Base-by-base conservation (phyloP, 2,888 invertebrate genomes). In the Drosophila birchii region DNA sequence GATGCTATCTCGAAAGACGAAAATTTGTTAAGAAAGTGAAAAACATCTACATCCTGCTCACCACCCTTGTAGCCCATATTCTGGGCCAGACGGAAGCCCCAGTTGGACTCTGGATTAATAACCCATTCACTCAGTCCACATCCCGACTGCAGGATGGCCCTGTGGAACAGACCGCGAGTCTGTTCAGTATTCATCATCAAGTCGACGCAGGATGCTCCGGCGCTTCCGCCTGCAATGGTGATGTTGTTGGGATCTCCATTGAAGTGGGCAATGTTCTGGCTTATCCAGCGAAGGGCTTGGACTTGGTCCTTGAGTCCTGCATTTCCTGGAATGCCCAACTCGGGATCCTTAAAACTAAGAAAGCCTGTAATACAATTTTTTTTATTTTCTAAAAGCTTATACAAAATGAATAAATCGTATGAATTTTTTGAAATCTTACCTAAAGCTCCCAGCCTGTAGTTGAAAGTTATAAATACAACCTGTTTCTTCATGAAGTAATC, bases 301-400 rank as follows among this genome's bases (percentile, higher is more conserved):
- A 93, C 90, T 89, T 93, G 93, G 83, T 94, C 94, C 86, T 94
- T 94, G 0, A 94, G 86, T 0, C 93, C 94, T 1, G 93, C 93
- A 84, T 94, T 94, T 3, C 94, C 94, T 7, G 94, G 93, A 26
- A 94, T 92, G 41, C 92, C 90, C 6, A 94, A 76, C 16, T 91
- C 89, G 4, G 92, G 89, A 81, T 94, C 93, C 51, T 93, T 90
- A 0, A 94, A 81, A 54, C 92, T 92, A 16, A 94, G 87, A 63
- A 94, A 94, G 23, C 94, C 94, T 94, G n/a, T 39, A 70, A n/a
- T 5, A 8, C 3, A 47, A 16, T 1, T 5, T 12, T 20, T 1
- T 12, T 0, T 18, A 18, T 18, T 5, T 29, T 5, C 1, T 1
- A 20, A 20, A 20, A 20, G 6, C 5, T 6, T 20, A 6, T 3